A percentile compares a stretch with the other conserved stretches of the same genome.
Evolutionary conservation across 2,888 invertebrate genomes (phyloP).

Genomic region (Molorchus minor): DNA sequence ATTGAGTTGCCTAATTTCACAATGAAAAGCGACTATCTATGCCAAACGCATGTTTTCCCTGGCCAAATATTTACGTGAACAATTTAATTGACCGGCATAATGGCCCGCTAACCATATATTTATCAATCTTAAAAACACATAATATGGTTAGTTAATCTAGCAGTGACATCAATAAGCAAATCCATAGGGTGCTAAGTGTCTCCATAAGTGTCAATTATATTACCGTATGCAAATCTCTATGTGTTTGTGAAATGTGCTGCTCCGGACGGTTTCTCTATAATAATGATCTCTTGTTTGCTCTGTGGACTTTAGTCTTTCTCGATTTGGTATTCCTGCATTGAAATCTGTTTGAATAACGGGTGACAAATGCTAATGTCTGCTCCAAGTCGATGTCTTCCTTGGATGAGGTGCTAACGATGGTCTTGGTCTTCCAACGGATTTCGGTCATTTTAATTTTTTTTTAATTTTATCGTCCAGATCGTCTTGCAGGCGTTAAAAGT

Average conservation of each 20-base stretch:
- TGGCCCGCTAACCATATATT: conserved; percentile 8
- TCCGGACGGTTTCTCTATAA: conserved; percentile 3
- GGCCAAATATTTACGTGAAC: conserved; percentile 4
- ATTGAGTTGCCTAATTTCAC: too few species aligned
- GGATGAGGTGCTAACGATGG: too few species aligned
- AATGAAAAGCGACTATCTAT: too few species aligned
- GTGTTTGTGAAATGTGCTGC: conserved; percentile 8
- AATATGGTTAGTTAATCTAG: conserved; percentile 7
- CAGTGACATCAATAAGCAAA: conserved; percentile 18
- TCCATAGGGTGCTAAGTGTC: conserved; percentile 8
- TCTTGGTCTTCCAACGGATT: too few species aligned
- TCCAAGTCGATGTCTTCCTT: too few species aligned
- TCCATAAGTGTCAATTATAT: conserved; percentile 16
- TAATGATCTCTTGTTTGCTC: conserved; percentile 1
- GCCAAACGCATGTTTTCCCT: neutral
- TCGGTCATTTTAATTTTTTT: too few species aligned
- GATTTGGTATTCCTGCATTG: neutral
- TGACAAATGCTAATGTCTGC: too few species aligned
- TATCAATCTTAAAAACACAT: conserved; percentile 13
- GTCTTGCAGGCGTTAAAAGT: too few species aligned
- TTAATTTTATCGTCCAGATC: too few species aligned
- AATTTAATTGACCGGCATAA: conserved; percentile 8
- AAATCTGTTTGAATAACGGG: neutral
- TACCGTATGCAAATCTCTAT: conserved; percentile 7
- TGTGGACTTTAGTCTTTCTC: neutral